phyloP scores from a whole-genome alignment of 2,113 vertebrate genomes.

The Galemys pyrenaicus region DNA sequence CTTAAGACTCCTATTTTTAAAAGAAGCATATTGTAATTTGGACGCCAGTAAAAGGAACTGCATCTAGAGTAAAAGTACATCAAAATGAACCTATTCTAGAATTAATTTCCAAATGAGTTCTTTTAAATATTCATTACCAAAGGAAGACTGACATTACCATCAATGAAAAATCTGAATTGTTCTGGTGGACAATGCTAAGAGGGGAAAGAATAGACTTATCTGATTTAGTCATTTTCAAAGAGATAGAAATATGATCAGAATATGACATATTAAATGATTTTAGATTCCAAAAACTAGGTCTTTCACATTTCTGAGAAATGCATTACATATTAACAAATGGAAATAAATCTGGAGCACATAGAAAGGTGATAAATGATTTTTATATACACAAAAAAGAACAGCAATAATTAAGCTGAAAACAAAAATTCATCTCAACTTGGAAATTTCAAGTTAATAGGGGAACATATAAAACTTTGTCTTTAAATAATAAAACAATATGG shows the following conservation, averaged over 20 bases:
- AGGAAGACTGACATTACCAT: slow-evolving; percentile 2
- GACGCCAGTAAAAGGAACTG: background rate
- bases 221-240: slow-evolving; percentile 32
- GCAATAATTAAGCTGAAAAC: background rate
- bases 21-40: background rate
- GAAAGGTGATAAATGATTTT: slow-evolving; percentile 21
- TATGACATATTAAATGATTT: slow-evolving; percentile 26
- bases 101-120: slow-evolving; percentile 39
- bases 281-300: background rate
- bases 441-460: slow-evolving; percentile 51
- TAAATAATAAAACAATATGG: slow-evolving; percentile 31
- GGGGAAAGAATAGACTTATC: background rate
- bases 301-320: slow-evolving; percentile 53
- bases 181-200: background rate
- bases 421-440: slow-evolving; percentile 18
- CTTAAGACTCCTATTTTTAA: background rate
- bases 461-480: background rate
- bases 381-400: background rate
- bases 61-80: slow-evolving; percentile 26
- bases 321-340: background rate
- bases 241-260: slow-evolving; percentile 21
- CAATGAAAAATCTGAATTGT: slow-evolving; percentile 28
- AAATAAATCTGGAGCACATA: slow-evolving; percentile 28
- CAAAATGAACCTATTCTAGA: background rate
- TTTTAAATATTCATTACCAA: slow-evolving; percentile 40